Evolutionary conservation across 2,888 invertebrate genomes (phyloP), one percentile per base, ranked within the genome.

Genomic region (Ichneumon xanthorius): DNA sequence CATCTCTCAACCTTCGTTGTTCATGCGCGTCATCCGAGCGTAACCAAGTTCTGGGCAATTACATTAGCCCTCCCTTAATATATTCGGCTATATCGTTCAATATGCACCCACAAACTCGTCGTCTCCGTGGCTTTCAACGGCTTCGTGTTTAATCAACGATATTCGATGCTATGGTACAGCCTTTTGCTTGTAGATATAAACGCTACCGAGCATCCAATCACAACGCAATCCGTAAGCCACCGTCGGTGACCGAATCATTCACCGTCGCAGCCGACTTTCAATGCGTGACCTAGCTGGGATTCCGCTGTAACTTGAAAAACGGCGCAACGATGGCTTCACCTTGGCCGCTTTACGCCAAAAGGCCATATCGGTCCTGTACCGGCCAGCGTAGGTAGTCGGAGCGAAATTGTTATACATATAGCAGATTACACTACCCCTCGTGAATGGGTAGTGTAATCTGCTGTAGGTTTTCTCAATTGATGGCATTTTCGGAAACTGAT

Each of bases 21-120:
- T 22, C 4, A 40, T 26, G 48, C 30, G 71, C 81, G 33, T 81
- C 75, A 16, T 63, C 19, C 53, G 22, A 16, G 61, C 2, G 55
- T 72, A 70, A 33, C 48, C 53, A 58, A 48, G 71, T 65, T 65
- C 50, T 71, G 9, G 45, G 48, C n/a, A 78, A 85, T 85, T 75
- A 81, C 61, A 85, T 85, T 85, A 78, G 50, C 68, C 61, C 40
- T 37, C 45, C 63, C 53, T 40, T 85, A 81, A 85, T 85, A 81
- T 81, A 85, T 85, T 85, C 84, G 50, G 77, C n/a, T 68, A 73
- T 53, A 53, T 68, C 77, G 77, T 72, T 78, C 50, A 75, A 55
- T 73, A 55, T 40, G 11, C 53, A 48, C 53, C 73, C 73, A 55
- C 63, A 33, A 22, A 16, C 16, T 53, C 33, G n/a, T 16, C 19